Percentiles rank a stretch among this genome's conserved stretches.
phyloP scores from a whole-genome alignment of 2,797 vertebrate genomes.

The Dipus sagitta region DNA sequence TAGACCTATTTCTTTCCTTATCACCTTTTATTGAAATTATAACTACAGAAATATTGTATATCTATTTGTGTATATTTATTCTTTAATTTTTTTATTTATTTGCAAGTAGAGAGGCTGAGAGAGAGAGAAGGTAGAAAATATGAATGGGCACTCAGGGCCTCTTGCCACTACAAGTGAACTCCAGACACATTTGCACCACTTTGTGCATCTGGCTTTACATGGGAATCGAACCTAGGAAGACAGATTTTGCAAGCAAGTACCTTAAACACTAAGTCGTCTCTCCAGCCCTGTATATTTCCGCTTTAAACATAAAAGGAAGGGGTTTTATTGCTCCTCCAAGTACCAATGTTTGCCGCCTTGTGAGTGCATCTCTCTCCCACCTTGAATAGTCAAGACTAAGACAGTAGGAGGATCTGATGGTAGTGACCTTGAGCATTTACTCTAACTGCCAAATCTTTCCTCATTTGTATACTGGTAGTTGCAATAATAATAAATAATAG shows the following conservation, averaged over 20 bases:
- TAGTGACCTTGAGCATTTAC: neutral
- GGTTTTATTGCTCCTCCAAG: neutral
- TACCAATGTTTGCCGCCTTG: neutral
- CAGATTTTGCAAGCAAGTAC: too few species aligned
- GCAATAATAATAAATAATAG: neutral
- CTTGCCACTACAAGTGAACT: too few species aligned
- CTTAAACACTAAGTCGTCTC: too few species aligned
- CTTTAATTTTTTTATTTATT: neutral
- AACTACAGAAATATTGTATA: neutral
- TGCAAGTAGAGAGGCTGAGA: too few species aligned
- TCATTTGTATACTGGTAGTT: neutral
- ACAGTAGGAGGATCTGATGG: neutral
- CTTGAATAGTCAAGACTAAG: neutral
- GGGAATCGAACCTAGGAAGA: too few species aligned
- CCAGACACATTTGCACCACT: too few species aligned
- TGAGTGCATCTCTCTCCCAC: too few species aligned
- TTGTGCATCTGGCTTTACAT: too few species aligned
- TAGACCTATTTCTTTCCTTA: neutral
- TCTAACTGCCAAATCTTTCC: neutral
- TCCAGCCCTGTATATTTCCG: neutral
- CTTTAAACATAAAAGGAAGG: neutral
- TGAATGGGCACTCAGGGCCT: too few species aligned
- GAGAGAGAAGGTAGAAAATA: too few species aligned
- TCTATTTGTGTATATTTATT: neutral
- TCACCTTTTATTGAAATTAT: neutral